phyloP scores from a whole-genome alignment of 2,113 vertebrate genomes.

The Callospermophilus lateralis region DNA sequence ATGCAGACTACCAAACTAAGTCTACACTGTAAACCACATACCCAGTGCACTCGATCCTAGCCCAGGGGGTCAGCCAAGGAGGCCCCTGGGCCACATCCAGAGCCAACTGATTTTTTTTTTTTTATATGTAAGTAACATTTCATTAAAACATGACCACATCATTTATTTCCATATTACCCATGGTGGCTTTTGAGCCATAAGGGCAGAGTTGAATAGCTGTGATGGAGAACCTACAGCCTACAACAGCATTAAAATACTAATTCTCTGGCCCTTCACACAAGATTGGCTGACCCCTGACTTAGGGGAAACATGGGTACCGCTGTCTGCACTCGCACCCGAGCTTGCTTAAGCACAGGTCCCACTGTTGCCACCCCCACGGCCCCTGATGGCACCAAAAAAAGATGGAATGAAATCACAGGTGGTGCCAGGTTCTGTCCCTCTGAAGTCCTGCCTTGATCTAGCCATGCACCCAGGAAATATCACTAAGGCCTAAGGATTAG shows the following conservation, averaged over 20 bases:
- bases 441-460: background rate
- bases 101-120: background rate
- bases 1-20: background rate
- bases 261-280: background rate
- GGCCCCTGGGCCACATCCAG: background rate
- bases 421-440: background rate
- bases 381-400: background rate
- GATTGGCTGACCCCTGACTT: background rate
- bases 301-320: background rate
- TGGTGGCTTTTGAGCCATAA: background rate
- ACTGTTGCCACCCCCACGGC: background rate
- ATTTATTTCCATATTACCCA: background rate
- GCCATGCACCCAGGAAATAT: background rate
- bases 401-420: background rate
- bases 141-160: background rate
- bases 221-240: background rate
- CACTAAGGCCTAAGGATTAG: background rate
- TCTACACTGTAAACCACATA: background rate
- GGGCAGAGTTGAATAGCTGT: background rate
- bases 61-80: background rate
- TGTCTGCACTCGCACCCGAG: accelerated
- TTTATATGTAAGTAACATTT: background rate
- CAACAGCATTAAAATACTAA: background rate
- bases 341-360: background rate
- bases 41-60: background rate